These are phyloP conservation scores for Dryococelus australis DNA, from an alignment of 2,888 invertebrate species.

Conservation along the genomic window DNA sequence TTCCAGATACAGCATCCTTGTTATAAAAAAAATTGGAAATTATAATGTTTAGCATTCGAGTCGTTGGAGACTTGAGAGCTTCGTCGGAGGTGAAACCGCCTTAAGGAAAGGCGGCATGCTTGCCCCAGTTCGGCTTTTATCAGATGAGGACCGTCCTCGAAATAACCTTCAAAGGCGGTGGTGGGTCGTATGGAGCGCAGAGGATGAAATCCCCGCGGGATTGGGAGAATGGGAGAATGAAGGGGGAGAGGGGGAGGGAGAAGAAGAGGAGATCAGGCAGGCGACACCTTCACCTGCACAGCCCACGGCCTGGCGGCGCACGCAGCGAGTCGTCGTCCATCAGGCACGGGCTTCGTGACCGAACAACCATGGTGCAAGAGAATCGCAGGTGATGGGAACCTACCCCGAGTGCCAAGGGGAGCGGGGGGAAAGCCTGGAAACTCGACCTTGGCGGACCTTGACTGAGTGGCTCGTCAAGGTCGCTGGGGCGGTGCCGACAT, in stretches of 20 bases:
- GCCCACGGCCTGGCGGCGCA: background rate
- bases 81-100: too few relatives aligned
- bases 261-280: background rate
- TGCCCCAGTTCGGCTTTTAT: background rate
- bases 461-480: background rate
- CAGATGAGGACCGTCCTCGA: background rate
- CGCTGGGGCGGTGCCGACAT: background rate
- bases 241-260: background rate
- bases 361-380: background rate
- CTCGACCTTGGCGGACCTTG: background rate
- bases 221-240: background rate
- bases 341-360: background rate
- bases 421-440: background rate
- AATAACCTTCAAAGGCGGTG: background rate
- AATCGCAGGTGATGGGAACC: too few relatives aligned
- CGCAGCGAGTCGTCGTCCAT: background rate
- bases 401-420: background rate
- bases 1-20: too few relatives aligned
- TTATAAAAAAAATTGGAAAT: too few relatives aligned
- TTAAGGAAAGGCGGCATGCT: background rate
- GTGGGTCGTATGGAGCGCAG: background rate
- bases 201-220: background rate
- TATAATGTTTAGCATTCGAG: too few relatives aligned
- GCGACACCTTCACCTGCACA: background rate
- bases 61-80: too few relatives aligned